These are phyloP conservation scores for Campopleginae sp. DNA, from an alignment of 2,888 invertebrate genomes.

Conservation along the genomic window DNA sequence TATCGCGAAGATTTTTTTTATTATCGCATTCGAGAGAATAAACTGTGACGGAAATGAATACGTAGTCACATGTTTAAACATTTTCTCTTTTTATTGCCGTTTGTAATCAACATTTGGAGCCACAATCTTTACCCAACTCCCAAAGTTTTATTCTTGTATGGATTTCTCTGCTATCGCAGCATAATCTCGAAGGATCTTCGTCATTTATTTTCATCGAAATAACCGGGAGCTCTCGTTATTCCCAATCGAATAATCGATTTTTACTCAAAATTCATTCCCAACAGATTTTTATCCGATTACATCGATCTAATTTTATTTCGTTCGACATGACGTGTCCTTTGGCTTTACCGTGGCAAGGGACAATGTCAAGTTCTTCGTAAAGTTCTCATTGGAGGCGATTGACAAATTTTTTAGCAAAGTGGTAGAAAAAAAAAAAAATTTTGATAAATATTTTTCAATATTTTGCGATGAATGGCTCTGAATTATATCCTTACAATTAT, in stretches of 20 bases:
- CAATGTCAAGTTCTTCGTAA: no score
- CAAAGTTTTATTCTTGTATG: neutral
- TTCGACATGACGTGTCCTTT: no score
- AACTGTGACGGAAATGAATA: conserved; percentile 27
- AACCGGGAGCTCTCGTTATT: neutral
- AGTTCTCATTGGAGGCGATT: no score
- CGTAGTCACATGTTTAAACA: neutral
- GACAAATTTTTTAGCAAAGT: neutral
- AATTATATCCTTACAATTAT: no score
- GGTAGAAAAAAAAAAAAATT: no score
- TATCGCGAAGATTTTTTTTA: conserved; percentile 4
- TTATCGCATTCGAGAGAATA: conserved; percentile 33
- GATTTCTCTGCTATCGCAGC: neutral
- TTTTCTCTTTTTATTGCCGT: neutral
- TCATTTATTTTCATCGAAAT: neutral
- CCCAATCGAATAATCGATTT: neutral
- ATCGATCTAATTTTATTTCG: no score
- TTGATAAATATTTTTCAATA: no score
- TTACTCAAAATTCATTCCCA: neutral
- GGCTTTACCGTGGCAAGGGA: no score
- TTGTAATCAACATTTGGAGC: neutral
- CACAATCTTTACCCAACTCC: neutral
- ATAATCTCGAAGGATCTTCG: neutral
- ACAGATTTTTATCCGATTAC: neutral
- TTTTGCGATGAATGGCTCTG: no score